Evolutionary conservation across 2,113 vertebrate species (phyloP).

Genomic region (Sinocyclocheilus rhinocerous): DNA sequence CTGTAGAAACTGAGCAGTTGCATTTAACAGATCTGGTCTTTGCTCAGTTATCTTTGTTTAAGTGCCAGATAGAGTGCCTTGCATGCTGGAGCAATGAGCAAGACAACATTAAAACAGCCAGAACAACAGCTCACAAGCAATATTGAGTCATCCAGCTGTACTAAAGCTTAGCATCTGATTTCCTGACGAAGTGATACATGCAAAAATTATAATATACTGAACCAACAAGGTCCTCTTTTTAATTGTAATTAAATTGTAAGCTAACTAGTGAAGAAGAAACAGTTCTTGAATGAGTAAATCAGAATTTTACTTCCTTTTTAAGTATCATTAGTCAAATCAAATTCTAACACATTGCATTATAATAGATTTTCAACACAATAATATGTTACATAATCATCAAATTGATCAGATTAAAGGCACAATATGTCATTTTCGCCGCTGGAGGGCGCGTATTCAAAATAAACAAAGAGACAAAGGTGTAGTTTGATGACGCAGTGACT

Average conservation of each 20-base stretch:
- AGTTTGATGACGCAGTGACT: too few species aligned
- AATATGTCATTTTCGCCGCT: too few species aligned
- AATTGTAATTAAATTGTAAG: neutral
- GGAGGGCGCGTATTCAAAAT: too few species aligned
- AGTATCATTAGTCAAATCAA: neutral
- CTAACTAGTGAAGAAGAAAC: neutral
- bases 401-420: neutral
- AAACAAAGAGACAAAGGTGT: too few species aligned
- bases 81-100: neutral
- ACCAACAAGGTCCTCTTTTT: neutral
- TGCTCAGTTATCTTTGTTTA: neutral
- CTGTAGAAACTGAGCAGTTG: neutral
- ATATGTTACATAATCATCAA: neutral
- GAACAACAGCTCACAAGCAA: neutral
- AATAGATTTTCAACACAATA: neutral
- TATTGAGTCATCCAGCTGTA: neutral
- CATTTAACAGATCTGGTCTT: conserved; percentile 9
- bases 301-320: neutral
- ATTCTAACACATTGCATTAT: neutral
- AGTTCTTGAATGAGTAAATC: neutral
- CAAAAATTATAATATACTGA: neutral
- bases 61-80: neutral
- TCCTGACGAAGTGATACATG: neutral
- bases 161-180: neutral
- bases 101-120: neutral